Base-by-base conservation (phyloP, 2,797 vertebrate genomes). In the Amazonetta brasiliensis region DNA sequence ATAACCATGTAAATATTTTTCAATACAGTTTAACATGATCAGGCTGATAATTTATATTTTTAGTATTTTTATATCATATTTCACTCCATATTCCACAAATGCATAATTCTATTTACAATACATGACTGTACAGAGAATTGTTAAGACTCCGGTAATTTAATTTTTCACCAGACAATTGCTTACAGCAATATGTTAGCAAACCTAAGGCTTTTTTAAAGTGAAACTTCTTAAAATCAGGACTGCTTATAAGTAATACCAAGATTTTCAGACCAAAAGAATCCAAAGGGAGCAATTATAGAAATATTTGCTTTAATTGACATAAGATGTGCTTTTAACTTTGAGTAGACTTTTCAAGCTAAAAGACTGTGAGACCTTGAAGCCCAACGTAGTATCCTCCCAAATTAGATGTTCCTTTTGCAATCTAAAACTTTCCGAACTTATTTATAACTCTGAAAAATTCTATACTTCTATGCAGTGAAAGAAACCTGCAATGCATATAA, bases 41-140 rank as follows among this genome's bases (percentile, higher is more conserved):
- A 74, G 33, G 30, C 19, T 90, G 55, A 64, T 95, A 78, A 33
- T 68, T 87, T 31, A 13, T 88, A 55, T 92, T 96, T 95, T 95
- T 95, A 95, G 68, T 26, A 44, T 82, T 96, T 95, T 97, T 95
- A 83, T 93, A 94, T 90, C 84, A 46, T 64, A 82, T 91, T 96
- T 93, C 46, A 74, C 54, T 89, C 63, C 71, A 69, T n/a, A 72
- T 80, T 97, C 28, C 86, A 77, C 71, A 80, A 76, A 64, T 81
- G 60, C 55, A 33, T 68, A 86, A 80, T 94, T 88, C 9, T 48
- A 5, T 84, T 72, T 95, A 83, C 18, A 74, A 0, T 55, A n/a
- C 21, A 21, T 11, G 54, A 9, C 46, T 63, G 20, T 46, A 72
- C 26, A 78, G 41, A 89, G 20, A 41, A 60, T 4, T 78, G 58